phyloP scores from a whole-genome alignment of 2,113 vertebrate genomes.

The Tenrec ecaudatus region DNA sequence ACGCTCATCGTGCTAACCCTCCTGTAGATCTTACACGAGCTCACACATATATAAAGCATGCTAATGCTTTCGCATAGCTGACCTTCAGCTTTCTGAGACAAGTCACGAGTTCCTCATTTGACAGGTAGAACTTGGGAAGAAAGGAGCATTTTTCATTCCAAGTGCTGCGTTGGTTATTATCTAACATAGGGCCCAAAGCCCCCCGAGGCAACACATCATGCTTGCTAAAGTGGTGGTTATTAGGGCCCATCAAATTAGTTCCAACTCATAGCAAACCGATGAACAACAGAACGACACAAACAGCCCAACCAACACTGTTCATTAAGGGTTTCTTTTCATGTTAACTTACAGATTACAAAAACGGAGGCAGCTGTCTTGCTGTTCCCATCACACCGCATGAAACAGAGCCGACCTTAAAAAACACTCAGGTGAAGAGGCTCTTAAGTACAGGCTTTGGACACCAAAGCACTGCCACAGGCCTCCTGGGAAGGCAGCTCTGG shows the following conservation, averaged over 20 bases:
- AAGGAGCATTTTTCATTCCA: background rate
- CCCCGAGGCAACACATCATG: too few relatives aligned
- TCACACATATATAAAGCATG: too few relatives aligned
- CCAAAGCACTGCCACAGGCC: background rate
- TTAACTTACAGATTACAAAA: conserved; percentile 2
- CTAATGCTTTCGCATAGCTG: conserved; percentile 30
- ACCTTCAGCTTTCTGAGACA: conserved; percentile 29
- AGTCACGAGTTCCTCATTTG: background rate
- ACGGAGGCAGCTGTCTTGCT: background rate
- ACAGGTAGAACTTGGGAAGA: background rate
- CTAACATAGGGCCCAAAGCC: too few relatives aligned
- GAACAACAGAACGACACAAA: too few relatives aligned
- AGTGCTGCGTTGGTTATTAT: background rate
- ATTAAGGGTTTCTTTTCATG: conserved; percentile 1
- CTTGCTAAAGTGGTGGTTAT: too few relatives aligned
- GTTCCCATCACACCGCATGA: background rate
- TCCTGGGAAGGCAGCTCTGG: background rate
- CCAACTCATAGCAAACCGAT: too few relatives aligned
- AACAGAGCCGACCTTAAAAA: too few relatives aligned
- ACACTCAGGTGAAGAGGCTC: background rate
- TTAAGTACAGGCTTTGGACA: background rate
- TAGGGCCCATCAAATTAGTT: too few relatives aligned
- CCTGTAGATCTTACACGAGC: background rate
- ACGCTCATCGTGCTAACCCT: conserved; percentile 3
- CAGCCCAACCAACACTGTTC: too few relatives aligned